A percentile compares a stretch with the other conserved stretches of the same genome.
phyloP scores from a whole-genome alignment of 1,140 invertebrate species.

The Drosophila jambulina region DNA sequence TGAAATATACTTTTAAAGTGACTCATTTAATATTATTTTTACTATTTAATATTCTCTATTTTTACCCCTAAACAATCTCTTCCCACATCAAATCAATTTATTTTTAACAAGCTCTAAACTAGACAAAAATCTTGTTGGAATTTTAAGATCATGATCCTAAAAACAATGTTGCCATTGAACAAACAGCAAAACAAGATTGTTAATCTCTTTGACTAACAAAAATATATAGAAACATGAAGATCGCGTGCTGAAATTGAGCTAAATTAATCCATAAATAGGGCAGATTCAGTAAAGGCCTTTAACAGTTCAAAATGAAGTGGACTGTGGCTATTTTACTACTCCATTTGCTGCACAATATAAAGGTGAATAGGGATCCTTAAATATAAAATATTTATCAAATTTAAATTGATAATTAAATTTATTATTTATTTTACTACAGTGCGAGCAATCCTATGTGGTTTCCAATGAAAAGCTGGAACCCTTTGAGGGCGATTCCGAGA shows the following conservation, averaged over 20 bases:
- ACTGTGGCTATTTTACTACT: constrained; percentile 27
- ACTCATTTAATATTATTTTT: neutral
- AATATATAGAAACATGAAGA: constrained; percentile 35
- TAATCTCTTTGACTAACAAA: neutral
- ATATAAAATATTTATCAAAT: too few relatives aligned
- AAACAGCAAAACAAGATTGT: constrained; percentile 28
- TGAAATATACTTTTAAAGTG: neutral
- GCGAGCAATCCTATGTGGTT: constrained; percentile 72
- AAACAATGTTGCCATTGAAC: constrained; percentile 52
- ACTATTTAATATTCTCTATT: neutral
- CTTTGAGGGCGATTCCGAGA: constrained; percentile 69
- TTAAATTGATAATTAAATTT: too few relatives aligned
- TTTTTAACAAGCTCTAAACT: neutral
- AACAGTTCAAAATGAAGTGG: constrained; percentile 59
- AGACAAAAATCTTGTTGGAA: neutral
- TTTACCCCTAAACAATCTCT: neutral
- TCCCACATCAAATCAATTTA: neutral
- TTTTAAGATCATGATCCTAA: constrained; percentile 14
- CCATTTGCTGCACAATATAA: constrained; percentile 41
- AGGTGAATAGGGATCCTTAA: constrained; percentile 27
- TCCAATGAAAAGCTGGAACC: constrained; percentile 69
- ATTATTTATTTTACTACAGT: constrained; percentile 10
- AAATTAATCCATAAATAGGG: constrained; percentile 46
- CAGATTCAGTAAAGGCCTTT: neutral
- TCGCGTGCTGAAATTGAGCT: constrained; percentile 41